Evolutionary conservation across 2,888 invertebrate species (phyloP).

Genomic region (Drosophila antonietae): DNA sequence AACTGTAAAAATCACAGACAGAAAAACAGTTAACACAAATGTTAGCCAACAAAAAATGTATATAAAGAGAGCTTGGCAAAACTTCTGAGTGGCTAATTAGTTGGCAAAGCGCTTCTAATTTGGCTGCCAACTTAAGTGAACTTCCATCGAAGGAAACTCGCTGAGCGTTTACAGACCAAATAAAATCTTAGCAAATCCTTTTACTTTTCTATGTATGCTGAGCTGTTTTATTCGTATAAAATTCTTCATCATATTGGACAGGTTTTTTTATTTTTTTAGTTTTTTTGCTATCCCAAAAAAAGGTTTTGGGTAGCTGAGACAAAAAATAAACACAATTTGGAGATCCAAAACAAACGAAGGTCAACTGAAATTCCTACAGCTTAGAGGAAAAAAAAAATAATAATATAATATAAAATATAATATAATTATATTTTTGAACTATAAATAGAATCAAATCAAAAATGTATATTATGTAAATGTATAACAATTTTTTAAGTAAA

Average conservation of each 20-base stretch:
- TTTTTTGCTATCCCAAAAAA: conserved; percentile 4
- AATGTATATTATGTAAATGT: too few relatives aligned
- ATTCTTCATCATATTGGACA: conserved; percentile 44
- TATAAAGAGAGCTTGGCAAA: conserved; percentile 34
- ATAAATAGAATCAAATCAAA: too few relatives aligned
- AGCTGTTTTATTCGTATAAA: conserved; percentile 24
- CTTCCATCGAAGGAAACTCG: conserved; percentile 56
- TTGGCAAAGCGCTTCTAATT: conserved; percentile 65
- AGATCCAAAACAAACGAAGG: conserved; percentile 16
- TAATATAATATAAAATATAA: too few relatives aligned
- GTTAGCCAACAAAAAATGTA: conserved; percentile 1
- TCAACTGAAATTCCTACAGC: not conserved
- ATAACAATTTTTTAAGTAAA: too few relatives aligned
- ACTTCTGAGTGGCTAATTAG: conserved; percentile 66
- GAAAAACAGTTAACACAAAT: conserved; percentile 68
- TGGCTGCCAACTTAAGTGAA: conserved; percentile 47
- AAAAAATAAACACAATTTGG: conserved; percentile 23
- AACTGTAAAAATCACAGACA: conserved; percentile 77
- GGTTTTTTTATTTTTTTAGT: not conserved
- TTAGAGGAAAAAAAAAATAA: not conserved
- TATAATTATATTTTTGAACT: too few relatives aligned
- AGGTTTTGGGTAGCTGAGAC: conserved; percentile 15
- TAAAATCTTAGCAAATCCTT: conserved; percentile 13
- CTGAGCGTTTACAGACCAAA: conserved; percentile 11
- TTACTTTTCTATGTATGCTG: conserved; percentile 42